Conservation (phyloP, 1,140 invertebrate genomes). For the Drosophila yakuba region DNA sequence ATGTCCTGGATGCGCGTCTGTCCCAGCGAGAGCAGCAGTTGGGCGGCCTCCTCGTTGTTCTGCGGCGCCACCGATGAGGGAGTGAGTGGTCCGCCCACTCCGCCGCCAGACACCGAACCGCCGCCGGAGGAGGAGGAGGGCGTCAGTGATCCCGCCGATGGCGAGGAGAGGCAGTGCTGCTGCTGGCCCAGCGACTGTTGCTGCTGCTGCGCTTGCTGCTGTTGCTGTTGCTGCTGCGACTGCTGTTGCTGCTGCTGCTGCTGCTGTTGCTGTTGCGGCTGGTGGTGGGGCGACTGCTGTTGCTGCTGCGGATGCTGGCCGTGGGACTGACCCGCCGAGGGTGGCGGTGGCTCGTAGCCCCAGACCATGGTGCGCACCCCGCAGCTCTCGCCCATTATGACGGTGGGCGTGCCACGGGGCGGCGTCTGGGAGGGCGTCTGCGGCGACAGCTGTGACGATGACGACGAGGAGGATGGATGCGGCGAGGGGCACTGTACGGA, state of each 20-base stretch:
- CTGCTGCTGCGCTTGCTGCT: constrained; percentile 69
- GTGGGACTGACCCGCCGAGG: constrained; percentile 39
- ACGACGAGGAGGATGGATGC: constrained; percentile 79
- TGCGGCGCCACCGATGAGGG: constrained; percentile 68
- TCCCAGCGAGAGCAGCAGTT: constrained; percentile 92
- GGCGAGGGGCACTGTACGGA: constrained; percentile 83
- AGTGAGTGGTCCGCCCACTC: constrained; percentile 3
- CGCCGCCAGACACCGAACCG: constrained; percentile 33
- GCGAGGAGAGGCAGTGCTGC: constrained; percentile 70
- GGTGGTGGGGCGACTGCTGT: constrained; percentile 48
- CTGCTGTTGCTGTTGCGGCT: constrained; percentile 53
- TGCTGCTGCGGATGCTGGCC: constrained; percentile 49
- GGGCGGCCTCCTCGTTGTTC: constrained; percentile 92
- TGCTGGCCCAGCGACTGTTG: constrained; percentile 75
- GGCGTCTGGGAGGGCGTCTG: constrained; percentile 87
- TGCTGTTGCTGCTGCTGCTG: constrained; percentile 58
- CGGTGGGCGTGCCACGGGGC: constrained; percentile 91
- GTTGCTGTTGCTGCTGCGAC: constrained; percentile 74
- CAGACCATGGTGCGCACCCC: constrained; percentile 96
- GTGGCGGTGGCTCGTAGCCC: constrained; percentile 85
- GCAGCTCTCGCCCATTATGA: constrained; percentile 95
- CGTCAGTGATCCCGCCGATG: constrained; percentile 74
- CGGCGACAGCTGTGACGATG: constrained; percentile 86
- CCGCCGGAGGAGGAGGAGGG: constrained; percentile 83
- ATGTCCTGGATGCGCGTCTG: constrained; percentile 86